phyloP scores from a whole-genome alignment of 2,888 invertebrate species.

The Eulithis testata region DNA sequence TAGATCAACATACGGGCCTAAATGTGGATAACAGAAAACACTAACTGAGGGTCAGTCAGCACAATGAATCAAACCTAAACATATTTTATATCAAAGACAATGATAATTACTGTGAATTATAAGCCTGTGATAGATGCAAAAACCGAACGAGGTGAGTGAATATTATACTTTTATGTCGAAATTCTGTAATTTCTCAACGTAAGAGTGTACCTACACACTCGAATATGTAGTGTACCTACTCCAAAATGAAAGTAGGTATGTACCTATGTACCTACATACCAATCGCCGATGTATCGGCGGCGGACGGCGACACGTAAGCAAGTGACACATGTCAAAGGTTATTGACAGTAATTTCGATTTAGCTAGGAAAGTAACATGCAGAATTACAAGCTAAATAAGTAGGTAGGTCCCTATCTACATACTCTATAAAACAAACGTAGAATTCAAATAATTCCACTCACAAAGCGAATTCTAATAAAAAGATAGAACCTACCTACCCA shows the following conservation, averaged over 20 bases:
- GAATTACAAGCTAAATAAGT: conserved; percentile 7
- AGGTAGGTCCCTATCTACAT: no score
- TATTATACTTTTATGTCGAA: neutral
- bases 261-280: no score
- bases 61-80: neutral
- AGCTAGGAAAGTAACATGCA: conserved; percentile 42
- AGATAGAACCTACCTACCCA: neutral
- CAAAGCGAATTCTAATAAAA: no score
- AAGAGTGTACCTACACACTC: no score
- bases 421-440: no score
- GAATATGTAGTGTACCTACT: conserved; percentile 35
- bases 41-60: neutral
- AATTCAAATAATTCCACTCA: no score
- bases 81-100: no score
- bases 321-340: conserved; percentile 85
- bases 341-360: conserved; percentile 75
- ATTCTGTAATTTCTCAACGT: conserved; percentile 12
- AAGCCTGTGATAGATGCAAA: neutral
- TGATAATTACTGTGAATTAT: no score
- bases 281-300: no score
- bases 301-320: conserved; percentile 80
- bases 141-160: conserved; percentile 9
- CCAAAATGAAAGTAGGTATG: conserved; percentile 64
- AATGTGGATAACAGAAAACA: no score
- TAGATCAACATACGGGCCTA: no score